A percentile compares a stretch with the other conserved stretches of the same genome.
These are phyloP conservation scores for Tachypleus tridentatus DNA, from an alignment of 1,140 invertebrate species.

Conservation along the genomic window DNA sequence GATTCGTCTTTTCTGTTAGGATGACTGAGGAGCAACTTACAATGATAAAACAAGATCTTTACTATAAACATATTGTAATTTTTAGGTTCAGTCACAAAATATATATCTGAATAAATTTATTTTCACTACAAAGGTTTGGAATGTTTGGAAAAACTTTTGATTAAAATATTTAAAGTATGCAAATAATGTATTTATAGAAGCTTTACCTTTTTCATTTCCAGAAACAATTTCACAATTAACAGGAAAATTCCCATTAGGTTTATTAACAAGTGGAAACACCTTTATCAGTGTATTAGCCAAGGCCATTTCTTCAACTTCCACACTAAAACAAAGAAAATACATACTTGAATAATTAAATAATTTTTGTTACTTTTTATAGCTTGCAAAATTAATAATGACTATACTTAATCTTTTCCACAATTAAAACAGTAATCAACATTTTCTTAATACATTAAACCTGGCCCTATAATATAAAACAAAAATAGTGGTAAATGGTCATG, in stretches of 20 bases:
- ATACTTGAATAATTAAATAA: neutral
- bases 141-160: too few species aligned
- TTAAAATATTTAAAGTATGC: too few species aligned
- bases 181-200: neutral
- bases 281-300: slow-evolving; percentile 52
- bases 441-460: too few species aligned
- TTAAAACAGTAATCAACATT: neutral
- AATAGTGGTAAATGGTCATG: too few species aligned
- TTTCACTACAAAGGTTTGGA: too few species aligned
- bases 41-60: too few species aligned
- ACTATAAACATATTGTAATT: too few species aligned
- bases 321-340: slow-evolving; percentile 23
- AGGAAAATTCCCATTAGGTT: slow-evolving; percentile 48
- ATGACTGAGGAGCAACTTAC: too few species aligned
- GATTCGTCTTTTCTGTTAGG: too few species aligned
- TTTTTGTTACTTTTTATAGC: neutral
- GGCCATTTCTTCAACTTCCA: slow-evolving; percentile 64
- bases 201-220: slow-evolving; percentile 49
- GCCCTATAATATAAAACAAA: too few species aligned
- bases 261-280: slow-evolving; percentile 58
- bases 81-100: too few species aligned
- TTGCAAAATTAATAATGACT: neutral
- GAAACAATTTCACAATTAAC: slow-evolving; percentile 55
- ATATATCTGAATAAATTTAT: too few species aligned
- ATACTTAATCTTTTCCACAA: neutral